Percentiles rank a stretch among this genome's conserved stretches.
Conservation (phyloP, 2,888 invertebrate species). For the Pterobdella sp. region DNA sequence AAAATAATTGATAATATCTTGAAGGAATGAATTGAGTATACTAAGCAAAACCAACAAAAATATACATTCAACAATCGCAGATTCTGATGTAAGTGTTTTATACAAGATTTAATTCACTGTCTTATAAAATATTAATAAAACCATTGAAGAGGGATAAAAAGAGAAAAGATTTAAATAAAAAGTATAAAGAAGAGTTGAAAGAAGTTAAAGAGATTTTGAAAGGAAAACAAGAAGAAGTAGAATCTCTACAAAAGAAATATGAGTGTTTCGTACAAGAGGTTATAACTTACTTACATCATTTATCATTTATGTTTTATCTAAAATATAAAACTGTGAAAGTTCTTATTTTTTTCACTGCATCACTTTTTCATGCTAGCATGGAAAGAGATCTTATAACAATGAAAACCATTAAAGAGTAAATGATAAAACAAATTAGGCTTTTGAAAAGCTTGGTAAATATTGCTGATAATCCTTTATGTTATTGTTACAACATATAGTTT, state of each 20-base stretch:
- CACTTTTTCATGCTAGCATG: too few relatives aligned
- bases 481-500: too few relatives aligned
- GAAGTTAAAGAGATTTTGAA: neutral
- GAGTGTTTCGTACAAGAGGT: slow-evolving; percentile 15
- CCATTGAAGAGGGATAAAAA: neutral
- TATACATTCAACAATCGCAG: neutral
- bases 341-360: too few relatives aligned
- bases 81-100: neutral
- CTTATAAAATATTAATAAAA: neutral
- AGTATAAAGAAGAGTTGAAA: neutral
- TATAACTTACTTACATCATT: too few relatives aligned
- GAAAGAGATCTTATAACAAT: too few relatives aligned
- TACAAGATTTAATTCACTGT: neutral
- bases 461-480: too few relatives aligned
- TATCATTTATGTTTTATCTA: too few relatives aligned
- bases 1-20: neutral
- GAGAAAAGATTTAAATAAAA: neutral
- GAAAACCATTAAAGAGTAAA: too few relatives aligned
- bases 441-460: too few relatives aligned
- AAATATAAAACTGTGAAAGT: too few relatives aligned
- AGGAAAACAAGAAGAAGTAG: slow-evolving; percentile 13
- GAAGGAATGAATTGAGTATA: neutral
- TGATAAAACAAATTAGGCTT: too few relatives aligned
- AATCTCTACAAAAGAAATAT: neutral
- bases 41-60: neutral